Percentiles rank a stretch among this genome's conserved stretches.
These are phyloP conservation scores for Diadegma fenestrale DNA, from an alignment of 2,888 invertebrate species.

Conservation along the genomic window DNA sequence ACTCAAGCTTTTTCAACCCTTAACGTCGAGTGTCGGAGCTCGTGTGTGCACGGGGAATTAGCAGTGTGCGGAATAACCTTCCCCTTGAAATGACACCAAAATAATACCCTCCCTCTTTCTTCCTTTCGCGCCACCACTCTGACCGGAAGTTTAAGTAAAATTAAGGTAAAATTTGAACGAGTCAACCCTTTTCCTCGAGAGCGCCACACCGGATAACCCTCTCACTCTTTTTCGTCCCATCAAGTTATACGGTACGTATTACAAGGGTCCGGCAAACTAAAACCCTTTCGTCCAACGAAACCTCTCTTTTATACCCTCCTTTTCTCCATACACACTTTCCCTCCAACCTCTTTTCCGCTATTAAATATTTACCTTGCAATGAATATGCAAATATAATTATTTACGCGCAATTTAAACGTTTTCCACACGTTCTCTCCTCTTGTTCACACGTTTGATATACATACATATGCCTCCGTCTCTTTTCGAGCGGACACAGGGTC, in stretches of 20 bases:
- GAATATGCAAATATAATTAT: conserved; percentile 85
- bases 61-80: conserved; percentile 17
- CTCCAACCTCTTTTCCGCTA: conserved; percentile 71
- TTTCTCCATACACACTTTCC: conserved; percentile 65
- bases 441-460: conserved; percentile 6
- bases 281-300: conserved; percentile 70
- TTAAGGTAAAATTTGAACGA: conserved; percentile 80
- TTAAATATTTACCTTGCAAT: conserved; percentile 85
- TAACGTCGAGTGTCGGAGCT: conserved; percentile 37
- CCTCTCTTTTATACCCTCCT: conserved; percentile 74
- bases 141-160: conserved; percentile 80
- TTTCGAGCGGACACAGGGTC: not conserved
- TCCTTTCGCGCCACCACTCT: conserved; percentile 44
- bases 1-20: conserved; percentile 26
- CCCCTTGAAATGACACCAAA: conserved; percentile 77
- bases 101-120: conserved; percentile 68
- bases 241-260: conserved; percentile 61
- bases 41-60: conserved; percentile 62
- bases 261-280: conserved; percentile 70
- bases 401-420: conserved; percentile 85
- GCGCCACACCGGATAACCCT: conserved; percentile 72
- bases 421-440: conserved; percentile 78
- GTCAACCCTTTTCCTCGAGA: conserved; percentile 78
- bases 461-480: not conserved
- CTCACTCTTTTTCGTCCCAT: conserved; percentile 43